These are phyloP conservation scores for Campylomormyrus tamandua DNA, from an alignment of 2,113 vertebrate genomes.

Conservation along the genomic window DNA sequence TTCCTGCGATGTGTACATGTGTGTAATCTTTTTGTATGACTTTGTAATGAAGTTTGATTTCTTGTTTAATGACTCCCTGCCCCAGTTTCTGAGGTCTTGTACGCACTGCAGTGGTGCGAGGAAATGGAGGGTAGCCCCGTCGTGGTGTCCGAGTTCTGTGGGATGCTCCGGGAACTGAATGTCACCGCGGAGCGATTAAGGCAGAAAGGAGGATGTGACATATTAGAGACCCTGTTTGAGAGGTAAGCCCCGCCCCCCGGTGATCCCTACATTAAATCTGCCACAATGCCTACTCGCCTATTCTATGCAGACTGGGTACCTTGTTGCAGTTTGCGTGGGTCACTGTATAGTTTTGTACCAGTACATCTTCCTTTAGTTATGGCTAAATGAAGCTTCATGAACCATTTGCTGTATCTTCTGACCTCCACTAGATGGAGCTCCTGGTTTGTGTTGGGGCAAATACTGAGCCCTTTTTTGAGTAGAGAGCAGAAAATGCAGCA, in stretches of 20 bases:
- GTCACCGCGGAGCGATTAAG: constrained; percentile 58
- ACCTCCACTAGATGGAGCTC: too few species aligned
- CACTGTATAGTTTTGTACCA: neutral
- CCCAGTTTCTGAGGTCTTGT: constrained; percentile 80
- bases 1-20: neutral
- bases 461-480: too few species aligned
- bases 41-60: neutral
- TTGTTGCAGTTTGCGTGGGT: neutral
- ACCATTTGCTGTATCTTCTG: too few species aligned
- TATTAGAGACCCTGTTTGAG: constrained; percentile 69
- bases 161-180: constrained; percentile 64
- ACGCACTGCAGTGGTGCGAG: constrained; percentile 86
- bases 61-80: neutral
- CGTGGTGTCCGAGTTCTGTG: constrained; percentile 61
- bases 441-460: too few species aligned
- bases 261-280: neutral
- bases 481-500: too few species aligned
- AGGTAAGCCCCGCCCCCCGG: constrained; percentile 54
- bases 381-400: too few species aligned
- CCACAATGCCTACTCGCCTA: neutral
- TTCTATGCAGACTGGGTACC: neutral
- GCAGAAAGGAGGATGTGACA: constrained; percentile 33
- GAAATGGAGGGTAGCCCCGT: constrained; percentile 66
- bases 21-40: neutral
- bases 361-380: neutral